phyloP scores from a whole-genome alignment of 2,113 vertebrate genomes.

The Coryphaenoides rupestris region DNA sequence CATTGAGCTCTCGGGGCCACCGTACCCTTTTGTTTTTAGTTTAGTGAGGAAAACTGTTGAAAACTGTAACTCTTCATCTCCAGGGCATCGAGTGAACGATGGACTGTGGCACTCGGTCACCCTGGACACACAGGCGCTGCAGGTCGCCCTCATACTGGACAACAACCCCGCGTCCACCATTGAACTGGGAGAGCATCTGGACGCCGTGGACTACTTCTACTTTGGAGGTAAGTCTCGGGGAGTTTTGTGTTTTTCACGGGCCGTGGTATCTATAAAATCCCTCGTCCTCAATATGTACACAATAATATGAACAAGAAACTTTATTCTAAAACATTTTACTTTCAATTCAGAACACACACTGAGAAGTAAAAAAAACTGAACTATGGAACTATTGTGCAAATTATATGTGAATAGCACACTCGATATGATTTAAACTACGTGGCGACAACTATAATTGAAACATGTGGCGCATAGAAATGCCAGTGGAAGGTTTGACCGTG shows the following conservation, averaged over 20 bases:
- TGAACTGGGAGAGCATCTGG: conserved; percentile 78
- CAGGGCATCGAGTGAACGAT: conserved; percentile 84
- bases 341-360: no score
- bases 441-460: neutral
- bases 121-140: conserved; percentile 78
- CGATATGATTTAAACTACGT: neutral
- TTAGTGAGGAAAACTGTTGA: neutral
- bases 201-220: conserved; percentile 79
- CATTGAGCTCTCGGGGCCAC: no score
- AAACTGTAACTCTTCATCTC: conserved; percentile 17
- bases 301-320: no score
- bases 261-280: no score
- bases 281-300: no score
- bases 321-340: no score
- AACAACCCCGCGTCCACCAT: conserved; percentile 73
- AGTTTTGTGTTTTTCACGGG: neutral
- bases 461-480: neutral
- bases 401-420: neutral
- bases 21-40: no score
- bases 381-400: neutral
- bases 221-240: conserved; percentile 84
- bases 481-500: neutral
- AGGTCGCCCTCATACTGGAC: conserved; percentile 82
- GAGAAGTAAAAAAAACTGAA: no score
- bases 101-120: conserved; percentile 91